phyloP scores from a whole-genome alignment of 1,140 invertebrate species.

The Arion vulgaris region DNA sequence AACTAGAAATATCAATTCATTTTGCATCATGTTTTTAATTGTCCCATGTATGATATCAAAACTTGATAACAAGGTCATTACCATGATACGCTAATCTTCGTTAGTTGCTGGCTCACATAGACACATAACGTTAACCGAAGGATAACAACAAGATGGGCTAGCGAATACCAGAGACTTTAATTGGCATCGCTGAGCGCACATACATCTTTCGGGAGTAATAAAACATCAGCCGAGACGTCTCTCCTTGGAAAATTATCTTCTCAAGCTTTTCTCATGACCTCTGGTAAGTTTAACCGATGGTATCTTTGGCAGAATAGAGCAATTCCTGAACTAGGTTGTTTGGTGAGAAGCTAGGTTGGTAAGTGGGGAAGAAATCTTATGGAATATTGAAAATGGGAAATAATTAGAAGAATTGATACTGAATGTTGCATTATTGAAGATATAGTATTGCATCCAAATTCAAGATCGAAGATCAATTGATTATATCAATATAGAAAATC shows the following conservation, averaged over 20 bases:
- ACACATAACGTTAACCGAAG: neutral
- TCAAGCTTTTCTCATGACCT: neutral
- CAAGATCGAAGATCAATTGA: no score
- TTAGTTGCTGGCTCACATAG: neutral
- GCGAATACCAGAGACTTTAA: neutral
- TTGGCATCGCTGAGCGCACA: neutral
- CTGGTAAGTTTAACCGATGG: no score
- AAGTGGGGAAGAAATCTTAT: no score
- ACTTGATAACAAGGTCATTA: neutral
- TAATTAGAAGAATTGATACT: no score
- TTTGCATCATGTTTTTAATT: conserved; percentile 5
- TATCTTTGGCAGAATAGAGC: no score
- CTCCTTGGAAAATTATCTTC: conserved; percentile 13
- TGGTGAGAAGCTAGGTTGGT: no score
- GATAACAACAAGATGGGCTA: neutral
- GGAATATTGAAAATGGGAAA: no score
- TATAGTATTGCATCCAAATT: no score
- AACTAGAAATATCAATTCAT: no score
- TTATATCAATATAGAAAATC: no score
- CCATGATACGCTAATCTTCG: conserved; percentile 2
- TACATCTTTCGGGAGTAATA: neutral
- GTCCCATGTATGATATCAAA: neutral
- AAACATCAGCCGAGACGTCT: neutral
- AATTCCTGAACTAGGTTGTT: no score
- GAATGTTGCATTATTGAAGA: no score